Evolutionary conservation across 2,888 invertebrate genomes (phyloP), one percentile per base, ranked within the genome.

Genomic region (Eupithecia pulchellata): DNA sequence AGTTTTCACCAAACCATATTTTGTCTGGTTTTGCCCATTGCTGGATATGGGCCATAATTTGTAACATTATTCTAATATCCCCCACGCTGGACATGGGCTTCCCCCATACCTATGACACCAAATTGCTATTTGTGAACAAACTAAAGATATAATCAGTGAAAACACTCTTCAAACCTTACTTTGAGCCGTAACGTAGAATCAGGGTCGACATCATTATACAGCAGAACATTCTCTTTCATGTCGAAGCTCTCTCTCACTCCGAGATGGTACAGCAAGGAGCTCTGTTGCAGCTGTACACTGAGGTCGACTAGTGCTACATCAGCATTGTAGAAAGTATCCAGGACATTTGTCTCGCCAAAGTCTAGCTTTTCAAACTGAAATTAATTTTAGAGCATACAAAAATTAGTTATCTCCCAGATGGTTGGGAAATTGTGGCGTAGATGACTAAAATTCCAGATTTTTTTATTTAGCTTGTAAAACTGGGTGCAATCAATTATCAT

Each of bases 201-300:
- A 0, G 97, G 96, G 89, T 98, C 98, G 74, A 96, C 95, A 93
- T 99, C 98, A 92, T 99, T 99, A 85, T 96, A 98, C 9, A 98
- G 95, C 57, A 99, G 86, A 74, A 98, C 97, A 90, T 98, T 98
- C 86, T 99, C 98, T 85, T 98, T 98, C 99, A 99, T 99, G 72
- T 98, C 98, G 93, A 99, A 99, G 87, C 99, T 99, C 91, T 99
- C 99, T 65, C 99, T 95, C 0, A 99, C 99, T 58, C 99, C 99
- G 64, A 99, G 95, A 87, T 99, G 99, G 92, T 99, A 99, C 81
- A 98, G 97, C 71, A 99, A 94, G 0, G 99, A 97, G 78, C 98
- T 98, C 89, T 99, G 99, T 90, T 99, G 99, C 32, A 97, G 92
- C 81, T 97, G 97, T 66, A 99, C 94, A 42, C 98, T 98, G 79